A percentile compares a stretch with the other conserved stretches of the same genome.
These are phyloP conservation scores for Myotis vivesi DNA, from an alignment of 2,797 vertebrate species.

Conservation along the genomic window DNA sequence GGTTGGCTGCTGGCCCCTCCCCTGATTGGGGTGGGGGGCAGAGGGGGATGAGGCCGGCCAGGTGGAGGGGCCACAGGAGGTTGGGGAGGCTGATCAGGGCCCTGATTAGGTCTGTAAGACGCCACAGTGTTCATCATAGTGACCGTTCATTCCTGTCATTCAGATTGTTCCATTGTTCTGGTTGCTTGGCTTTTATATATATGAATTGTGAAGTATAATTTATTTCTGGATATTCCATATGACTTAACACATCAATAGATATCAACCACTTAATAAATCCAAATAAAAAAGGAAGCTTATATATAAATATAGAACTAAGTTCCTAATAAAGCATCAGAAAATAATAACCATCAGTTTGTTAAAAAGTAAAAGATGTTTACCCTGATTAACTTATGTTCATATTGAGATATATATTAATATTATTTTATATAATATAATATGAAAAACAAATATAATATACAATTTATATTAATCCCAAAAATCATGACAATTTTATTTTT, in stretches of 20 bases:
- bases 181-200: no score
- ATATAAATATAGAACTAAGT: background rate
- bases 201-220: background rate
- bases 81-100: no score
- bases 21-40: no score
- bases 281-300: background rate
- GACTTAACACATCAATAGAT: background rate
- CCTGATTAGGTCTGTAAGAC: no score
- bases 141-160: no score
- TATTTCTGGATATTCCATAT: background rate
- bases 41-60: no score
- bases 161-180: no score
- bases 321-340: background rate
- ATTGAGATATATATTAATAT: background rate
- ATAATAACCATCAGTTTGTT: background rate
- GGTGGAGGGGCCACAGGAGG: no score
- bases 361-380: background rate
- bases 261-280: background rate
- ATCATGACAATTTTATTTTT: background rate
- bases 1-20: no score
- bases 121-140: no score
- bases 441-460: background rate
- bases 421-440: background rate
- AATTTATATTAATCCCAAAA: background rate
- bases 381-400: background rate